These are phyloP conservation scores for Micropoecilia bifurca DNA, from an alignment of 2,797 vertebrate genomes.

Conservation along the genomic window DNA sequence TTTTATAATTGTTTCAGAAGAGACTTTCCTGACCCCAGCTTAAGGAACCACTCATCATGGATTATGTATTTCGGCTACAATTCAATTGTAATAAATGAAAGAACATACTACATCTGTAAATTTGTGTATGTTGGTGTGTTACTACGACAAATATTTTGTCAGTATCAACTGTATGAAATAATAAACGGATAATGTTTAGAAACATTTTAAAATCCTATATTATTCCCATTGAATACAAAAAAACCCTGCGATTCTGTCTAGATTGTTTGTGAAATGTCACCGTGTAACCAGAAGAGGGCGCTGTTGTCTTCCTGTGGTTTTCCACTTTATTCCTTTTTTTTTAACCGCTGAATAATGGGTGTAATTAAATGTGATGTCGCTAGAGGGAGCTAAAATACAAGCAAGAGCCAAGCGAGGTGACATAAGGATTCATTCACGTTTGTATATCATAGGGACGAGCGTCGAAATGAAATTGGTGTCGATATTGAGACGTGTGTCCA, in stretches of 20 bases:
- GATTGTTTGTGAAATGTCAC: too few relatives aligned
- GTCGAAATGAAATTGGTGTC: neutral
- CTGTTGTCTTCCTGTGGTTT: conserved; percentile 2
- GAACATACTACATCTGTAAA: neutral
- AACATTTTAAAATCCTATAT: neutral
- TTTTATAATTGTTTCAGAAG: neutral
- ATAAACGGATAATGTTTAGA: neutral
- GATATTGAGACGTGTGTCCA: neutral
- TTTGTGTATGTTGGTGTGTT: neutral
- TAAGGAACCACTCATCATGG: neutral
- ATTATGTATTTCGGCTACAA: neutral
- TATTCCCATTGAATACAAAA: neutral
- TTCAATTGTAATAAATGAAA: neutral
- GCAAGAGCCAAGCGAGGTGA: conserved; percentile 16
- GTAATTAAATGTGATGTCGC: conserved; percentile 5
- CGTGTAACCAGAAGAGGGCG: conserved; percentile 30
- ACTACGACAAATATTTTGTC: too few relatives aligned
- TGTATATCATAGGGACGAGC: conserved; percentile 2
- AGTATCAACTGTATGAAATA: neutral
- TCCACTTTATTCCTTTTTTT: neutral
- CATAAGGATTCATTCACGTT: neutral
- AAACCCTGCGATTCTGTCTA: neutral
- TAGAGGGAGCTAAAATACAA: conserved; percentile 30
- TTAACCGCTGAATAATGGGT: neutral
- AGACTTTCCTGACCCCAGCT: neutral